These are phyloP conservation scores for Oryzias melastigma DNA, from an alignment of 2,113 vertebrate genomes.

Conservation along the genomic window DNA sequence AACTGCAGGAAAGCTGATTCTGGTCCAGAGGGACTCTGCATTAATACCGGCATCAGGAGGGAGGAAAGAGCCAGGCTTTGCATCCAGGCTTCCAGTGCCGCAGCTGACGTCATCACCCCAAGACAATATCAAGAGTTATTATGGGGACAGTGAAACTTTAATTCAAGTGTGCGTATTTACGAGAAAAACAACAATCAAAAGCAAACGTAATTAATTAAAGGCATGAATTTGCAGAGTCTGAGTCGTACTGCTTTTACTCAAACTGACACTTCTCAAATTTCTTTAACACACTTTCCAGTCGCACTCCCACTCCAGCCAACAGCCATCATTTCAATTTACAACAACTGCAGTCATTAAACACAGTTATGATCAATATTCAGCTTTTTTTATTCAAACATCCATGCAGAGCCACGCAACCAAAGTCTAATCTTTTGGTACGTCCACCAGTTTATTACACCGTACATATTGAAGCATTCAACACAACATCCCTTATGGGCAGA, in stretches of 20 bases:
- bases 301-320: slow-evolving; percentile 18
- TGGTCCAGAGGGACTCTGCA: slow-evolving; percentile 58
- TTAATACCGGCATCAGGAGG: slow-evolving; percentile 58
- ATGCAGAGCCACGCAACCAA: slow-evolving; percentile 28
- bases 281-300: background rate
- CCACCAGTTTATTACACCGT: too few relatives aligned
- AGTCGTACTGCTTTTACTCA: background rate
- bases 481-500: too few relatives aligned
- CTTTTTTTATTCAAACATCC: slow-evolving; percentile 19
- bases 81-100: slow-evolving; percentile 35
- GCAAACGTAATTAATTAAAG: background rate
- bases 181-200: background rate
- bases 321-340: slow-evolving; percentile 64
- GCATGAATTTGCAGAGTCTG: background rate
- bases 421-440: background rate
- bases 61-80: slow-evolving; percentile 49
- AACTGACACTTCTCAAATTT: background rate
- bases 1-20: slow-evolving; percentile 65
- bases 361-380: slow-evolving; percentile 49
- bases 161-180: background rate
- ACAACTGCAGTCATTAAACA: slow-evolving; percentile 61
- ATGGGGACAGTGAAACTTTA: background rate
- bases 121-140: slow-evolving; percentile 26
- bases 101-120: slow-evolving; percentile 34
- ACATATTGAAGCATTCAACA: too few relatives aligned